Evolutionary conservation across 2,113 vertebrate genomes (phyloP).

Genomic region (Labeo rohita): DNA sequence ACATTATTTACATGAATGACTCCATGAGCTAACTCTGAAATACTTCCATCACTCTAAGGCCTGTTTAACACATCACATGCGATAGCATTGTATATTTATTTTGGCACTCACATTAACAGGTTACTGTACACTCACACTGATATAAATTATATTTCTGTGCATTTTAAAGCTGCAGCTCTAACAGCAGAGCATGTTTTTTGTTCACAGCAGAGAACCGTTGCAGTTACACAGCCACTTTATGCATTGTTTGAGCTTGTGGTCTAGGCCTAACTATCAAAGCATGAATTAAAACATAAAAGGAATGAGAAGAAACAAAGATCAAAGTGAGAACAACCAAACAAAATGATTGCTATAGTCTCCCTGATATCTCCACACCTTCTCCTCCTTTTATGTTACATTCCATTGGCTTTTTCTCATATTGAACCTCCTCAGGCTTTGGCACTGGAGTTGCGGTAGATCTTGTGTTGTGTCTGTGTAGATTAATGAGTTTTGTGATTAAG

Average conservation of each 20-base stretch:
- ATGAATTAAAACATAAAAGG: neutral
- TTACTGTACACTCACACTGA: neutral
- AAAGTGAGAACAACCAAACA: neutral
- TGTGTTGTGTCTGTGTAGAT: conserved; percentile 21
- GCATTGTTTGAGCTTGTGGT: neutral
- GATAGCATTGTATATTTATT: neutral
- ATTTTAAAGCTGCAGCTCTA: neutral
- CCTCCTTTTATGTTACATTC: neutral
- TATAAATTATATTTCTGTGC: neutral
- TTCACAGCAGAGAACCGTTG: too few relatives aligned
- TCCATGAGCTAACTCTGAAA: neutral
- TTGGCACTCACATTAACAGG: conserved; percentile 5
- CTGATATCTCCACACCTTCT: neutral
- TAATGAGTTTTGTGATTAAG: conserved; percentile 20
- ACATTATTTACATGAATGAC: neutral
- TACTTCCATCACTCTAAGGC: neutral
- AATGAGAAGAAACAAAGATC: neutral
- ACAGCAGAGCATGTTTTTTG: too few relatives aligned
- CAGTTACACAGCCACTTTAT: neutral
- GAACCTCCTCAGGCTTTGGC: neutral
- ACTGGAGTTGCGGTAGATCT: neutral
- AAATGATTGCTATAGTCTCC: neutral
- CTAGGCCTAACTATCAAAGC: neutral
- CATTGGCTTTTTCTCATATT: neutral
- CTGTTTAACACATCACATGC: neutral